A percentile compares a stretch with the other conserved stretches of the same genome.
phyloP scores from a whole-genome alignment of 1,140 invertebrate species.

The Prorops nasuta region DNA sequence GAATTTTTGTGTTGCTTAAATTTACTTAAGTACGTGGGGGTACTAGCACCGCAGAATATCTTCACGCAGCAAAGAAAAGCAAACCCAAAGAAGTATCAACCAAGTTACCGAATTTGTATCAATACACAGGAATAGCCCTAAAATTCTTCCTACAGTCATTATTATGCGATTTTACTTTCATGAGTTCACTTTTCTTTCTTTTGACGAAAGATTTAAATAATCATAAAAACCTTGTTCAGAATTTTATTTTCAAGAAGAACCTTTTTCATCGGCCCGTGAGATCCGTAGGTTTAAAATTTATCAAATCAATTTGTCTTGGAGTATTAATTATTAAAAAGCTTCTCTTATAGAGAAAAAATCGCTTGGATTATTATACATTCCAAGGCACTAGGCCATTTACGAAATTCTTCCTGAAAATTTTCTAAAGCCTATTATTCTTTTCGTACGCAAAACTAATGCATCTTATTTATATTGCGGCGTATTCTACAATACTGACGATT shows the following conservation, averaged over 20 bases:
- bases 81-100: constrained; percentile 28
- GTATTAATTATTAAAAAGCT: neutral
- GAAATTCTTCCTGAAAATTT: neutral
- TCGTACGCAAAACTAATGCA: constrained; percentile 8
- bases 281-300: neutral
- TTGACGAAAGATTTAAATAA: constrained; percentile 19
- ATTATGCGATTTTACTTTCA: constrained; percentile 2
- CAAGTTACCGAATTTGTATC: no score
- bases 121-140: no score
- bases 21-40: constrained; percentile 47
- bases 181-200: constrained; percentile 10
- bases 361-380: neutral
- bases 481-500: constrained; percentile 38
- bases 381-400: neutral
- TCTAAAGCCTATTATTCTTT: neutral
- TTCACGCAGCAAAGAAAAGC: constrained; percentile 38
- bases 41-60: constrained; percentile 53
- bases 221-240: neutral
- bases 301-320: neutral
- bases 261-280: constrained; percentile 1
- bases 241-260: constrained; percentile 9
- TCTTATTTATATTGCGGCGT: constrained; percentile 29
- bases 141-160: no score
- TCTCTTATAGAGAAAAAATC: neutral
- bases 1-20: constrained; percentile 31